These are phyloP conservation scores for Syrphus vitripennis DNA, from an alignment of 2,888 invertebrate species.

Conservation along the genomic window DNA sequence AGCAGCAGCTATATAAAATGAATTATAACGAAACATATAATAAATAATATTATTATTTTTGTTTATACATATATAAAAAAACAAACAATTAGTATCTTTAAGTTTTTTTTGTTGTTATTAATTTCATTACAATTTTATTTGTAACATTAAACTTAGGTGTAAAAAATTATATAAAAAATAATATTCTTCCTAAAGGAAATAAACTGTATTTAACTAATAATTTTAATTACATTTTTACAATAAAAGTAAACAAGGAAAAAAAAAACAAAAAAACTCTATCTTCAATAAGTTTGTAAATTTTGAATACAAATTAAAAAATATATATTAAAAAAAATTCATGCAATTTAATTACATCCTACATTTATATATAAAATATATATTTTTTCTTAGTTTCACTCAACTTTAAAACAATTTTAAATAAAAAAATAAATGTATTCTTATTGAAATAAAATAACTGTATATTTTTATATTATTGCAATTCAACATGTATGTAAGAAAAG, in stretches of 20 bases:
- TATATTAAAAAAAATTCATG: constrained; percentile 8
- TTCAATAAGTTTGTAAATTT: constrained; percentile 56
- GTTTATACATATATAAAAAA: no score
- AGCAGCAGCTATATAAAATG: constrained; percentile 60
- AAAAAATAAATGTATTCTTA: constrained; percentile 28
- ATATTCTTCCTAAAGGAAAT: constrained; percentile 56
- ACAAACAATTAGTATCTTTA: constrained; percentile 18
- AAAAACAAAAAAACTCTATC: neutral
- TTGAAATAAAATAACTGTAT: constrained; percentile 60
- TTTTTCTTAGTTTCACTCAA: constrained; percentile 12
- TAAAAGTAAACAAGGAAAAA: neutral
- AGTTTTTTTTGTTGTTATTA: constrained; percentile 52
- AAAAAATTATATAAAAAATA: constrained; percentile 47
- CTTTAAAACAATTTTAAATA: constrained; percentile 11
- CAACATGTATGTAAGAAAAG: constrained; percentile 37
- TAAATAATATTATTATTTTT: constrained; percentile 50
- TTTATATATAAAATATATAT: neutral
- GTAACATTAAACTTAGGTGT: constrained; percentile 61
- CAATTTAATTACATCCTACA: constrained; percentile 19
- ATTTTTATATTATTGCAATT: constrained; percentile 68
- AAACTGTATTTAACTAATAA: constrained; percentile 63
- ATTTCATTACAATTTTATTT: constrained; percentile 51
- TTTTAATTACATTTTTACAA: constrained; percentile 49
- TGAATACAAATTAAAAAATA: constrained; percentile 22
- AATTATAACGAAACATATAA: constrained; percentile 58